phyloP scores from a whole-genome alignment of 2,113 vertebrate species.

The Argyrosomus japonicus region DNA sequence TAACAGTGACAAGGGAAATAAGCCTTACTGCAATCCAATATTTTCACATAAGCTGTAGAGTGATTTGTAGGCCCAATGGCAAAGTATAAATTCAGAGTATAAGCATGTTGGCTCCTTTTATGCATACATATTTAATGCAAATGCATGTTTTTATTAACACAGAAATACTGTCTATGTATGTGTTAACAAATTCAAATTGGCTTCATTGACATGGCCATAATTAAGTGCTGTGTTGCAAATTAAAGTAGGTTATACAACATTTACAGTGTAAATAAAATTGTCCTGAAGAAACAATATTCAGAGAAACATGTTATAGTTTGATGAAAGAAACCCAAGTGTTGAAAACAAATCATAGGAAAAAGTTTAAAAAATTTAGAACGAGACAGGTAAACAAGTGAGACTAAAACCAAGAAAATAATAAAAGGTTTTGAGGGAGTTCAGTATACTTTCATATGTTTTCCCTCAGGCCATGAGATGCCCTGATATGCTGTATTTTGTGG shows the following conservation, averaged over 20 bases:
- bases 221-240: neutral
- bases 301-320: neutral
- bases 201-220: neutral
- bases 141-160: neutral
- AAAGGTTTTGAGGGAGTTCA: neutral
- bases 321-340: neutral
- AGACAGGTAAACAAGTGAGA: neutral
- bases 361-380: neutral
- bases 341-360: neutral
- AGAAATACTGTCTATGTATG: neutral
- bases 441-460: neutral
- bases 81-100: neutral
- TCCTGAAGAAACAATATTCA: too few relatives aligned
- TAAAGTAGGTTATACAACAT: neutral
- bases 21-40: slow-evolving; percentile 33
- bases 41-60: slow-evolving; percentile 1
- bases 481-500: neutral
- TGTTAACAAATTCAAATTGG: neutral
- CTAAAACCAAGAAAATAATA: neutral
- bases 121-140: neutral
- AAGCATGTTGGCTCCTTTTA: neutral
- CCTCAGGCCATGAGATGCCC: neutral
- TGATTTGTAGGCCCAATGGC: slow-evolving; percentile 22
- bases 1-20: slow-evolving; percentile 32
- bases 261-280: neutral